Conservation (phyloP, 1,140 invertebrate species). For the Drosophila subpulchrella region DNA sequence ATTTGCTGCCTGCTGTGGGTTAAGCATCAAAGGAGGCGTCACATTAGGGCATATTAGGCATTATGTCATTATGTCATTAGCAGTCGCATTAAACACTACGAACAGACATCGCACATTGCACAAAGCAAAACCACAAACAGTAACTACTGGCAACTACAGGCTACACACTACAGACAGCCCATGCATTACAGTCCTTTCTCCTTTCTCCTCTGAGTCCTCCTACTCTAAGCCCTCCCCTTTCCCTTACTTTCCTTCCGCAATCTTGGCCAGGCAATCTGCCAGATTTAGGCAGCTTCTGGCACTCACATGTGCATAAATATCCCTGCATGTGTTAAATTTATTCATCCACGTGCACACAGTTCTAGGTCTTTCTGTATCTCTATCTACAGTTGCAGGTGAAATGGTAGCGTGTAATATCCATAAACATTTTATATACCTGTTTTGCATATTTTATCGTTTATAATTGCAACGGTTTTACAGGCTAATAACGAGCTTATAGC, state of each 20-base stretch:
- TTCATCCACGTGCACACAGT: slow-evolving; percentile 54
- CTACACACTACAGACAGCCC: not conserved
- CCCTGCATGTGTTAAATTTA: slow-evolving; percentile 59
- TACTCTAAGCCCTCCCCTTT: not conserved
- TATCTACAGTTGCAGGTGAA: slow-evolving; percentile 14
- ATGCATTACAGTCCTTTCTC: slow-evolving; percentile 12
- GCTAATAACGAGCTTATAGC: not conserved
- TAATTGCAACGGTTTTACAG: not conserved
- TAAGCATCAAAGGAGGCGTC: slow-evolving; percentile 25
- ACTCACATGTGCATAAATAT: slow-evolving; percentile 30
- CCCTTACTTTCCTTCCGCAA: slow-evolving; percentile 19
- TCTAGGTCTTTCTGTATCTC: slow-evolving; percentile 13
- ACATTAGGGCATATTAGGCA: slow-evolving; percentile 23
- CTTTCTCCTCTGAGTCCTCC: slow-evolving; percentile 11
- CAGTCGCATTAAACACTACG: slow-evolving; percentile 33
- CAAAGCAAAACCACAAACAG: slow-evolving; percentile 20
- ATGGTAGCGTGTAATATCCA: slow-evolving; percentile 1
- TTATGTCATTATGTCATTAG: slow-evolving; percentile 11
- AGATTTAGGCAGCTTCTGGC: slow-evolving; percentile 55
- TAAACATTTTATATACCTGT: not conserved
- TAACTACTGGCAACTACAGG: slow-evolving; percentile 24
- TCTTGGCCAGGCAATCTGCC: slow-evolving; percentile 68
- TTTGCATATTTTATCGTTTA: slow-evolving; percentile 1
- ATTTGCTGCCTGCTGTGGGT: slow-evolving; percentile 89
- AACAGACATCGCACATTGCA: slow-evolving; percentile 12